A percentile compares a stretch with the other conserved stretches of the same genome.
phyloP scores from a whole-genome alignment of 1,140 invertebrate species.

The Radopholus similis region DNA sequence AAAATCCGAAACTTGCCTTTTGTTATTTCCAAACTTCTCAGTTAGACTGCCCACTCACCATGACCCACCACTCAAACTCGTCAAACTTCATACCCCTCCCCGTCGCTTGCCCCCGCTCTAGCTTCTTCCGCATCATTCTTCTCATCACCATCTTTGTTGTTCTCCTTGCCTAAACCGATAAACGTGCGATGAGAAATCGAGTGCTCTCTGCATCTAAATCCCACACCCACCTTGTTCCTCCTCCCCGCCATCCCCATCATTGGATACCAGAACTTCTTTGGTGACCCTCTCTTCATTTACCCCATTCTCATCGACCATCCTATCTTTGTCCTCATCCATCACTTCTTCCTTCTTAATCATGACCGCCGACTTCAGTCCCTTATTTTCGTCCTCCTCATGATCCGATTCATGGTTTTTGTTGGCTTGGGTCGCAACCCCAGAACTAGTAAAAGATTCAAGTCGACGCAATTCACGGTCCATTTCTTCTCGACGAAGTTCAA shows the following conservation, averaged over 20 bases:
- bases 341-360: neutral
- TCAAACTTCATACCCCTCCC: neutral
- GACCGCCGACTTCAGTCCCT: conserved; percentile 2
- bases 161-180: too few species aligned
- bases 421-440: neutral
- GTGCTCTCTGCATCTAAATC: too few species aligned
- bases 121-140: neutral
- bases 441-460: neutral
- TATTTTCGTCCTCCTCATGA: neutral
- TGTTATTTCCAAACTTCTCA: too few species aligned
- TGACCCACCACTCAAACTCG: neutral
- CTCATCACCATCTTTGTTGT: neutral
- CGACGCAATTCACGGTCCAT: conserved; percentile 30
- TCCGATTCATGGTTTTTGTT: conserved; percentile 1
- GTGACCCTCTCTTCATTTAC: too few species aligned
- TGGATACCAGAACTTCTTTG: neutral
- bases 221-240: neutral
- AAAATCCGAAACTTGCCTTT: too few species aligned
- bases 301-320: neutral
- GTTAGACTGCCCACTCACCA: too few species aligned
- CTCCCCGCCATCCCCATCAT: neutral
- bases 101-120: neutral
- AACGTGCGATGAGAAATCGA: too few species aligned
- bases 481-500: conserved; percentile 34
- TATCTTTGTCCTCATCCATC: neutral